Evolutionary conservation across 2,113 vertebrate species (phyloP), one percentile per base, ranked within the genome.

Genomic region (Chaetura pelagica): DNA sequence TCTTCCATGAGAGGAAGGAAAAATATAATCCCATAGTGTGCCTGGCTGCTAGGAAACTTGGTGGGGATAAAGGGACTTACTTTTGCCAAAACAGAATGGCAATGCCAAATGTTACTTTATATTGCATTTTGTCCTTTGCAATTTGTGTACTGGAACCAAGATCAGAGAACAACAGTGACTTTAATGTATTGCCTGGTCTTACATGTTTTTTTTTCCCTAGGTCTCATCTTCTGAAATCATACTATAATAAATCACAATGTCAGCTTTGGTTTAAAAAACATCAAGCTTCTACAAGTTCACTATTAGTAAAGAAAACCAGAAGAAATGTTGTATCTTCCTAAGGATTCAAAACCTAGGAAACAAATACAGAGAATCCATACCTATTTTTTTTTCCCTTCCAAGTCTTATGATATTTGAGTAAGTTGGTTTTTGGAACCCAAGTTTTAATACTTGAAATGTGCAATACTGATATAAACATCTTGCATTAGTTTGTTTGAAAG

Each of bases 401-500:
- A 59, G 51, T 76, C 32, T 76, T 35, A n/a, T 51, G 30, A 67
- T 81, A 72, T 68, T 84, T 76, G 82, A 78, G 52, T 48, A 67
- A 86, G 32, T 74, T 64, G 24, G 12, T 68, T 87, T 90, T 32
- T 85, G 16, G 24, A 93, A 86, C 16, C n/a, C 34, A 46, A 73
- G 34, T 76, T 94, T 83, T 83, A 88, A 59, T 90, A 77, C 34
- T 86, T 78, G 52, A 84, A 94, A 77, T 49, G 27, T 72, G 40
- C 69, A 88, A 63, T 57, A 80, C 34, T 40, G 46, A 73, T 83
- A 42, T 9, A 75, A 86, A 94, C 79, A 75, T 88, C 68, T 94
- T 95, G 90, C 59, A 46, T 67, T 71, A 34, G 32, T 92, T 87
- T 88, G 75, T 90, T 93, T 96, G 93, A 90, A 92, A 94, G 76